A percentile compares a stretch with the other conserved stretches of the same genome.
These are phyloP conservation scores for Lasioglossum calceatum DNA, from an alignment of 2,888 invertebrate species.

Conservation along the genomic window DNA sequence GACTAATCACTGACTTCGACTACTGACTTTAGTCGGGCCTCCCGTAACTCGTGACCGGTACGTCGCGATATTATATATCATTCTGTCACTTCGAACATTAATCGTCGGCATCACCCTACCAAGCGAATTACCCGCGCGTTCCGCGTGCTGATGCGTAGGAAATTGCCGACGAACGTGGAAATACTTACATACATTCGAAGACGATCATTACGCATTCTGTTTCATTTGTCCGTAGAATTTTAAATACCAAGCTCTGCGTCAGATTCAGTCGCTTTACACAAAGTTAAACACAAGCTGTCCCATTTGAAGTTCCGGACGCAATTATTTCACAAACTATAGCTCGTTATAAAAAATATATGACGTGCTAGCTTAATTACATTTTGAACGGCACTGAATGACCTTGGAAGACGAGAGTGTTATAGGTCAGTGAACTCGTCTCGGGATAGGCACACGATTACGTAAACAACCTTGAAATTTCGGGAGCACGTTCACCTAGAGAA, in stretches of 20 bases:
- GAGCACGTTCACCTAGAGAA: no score
- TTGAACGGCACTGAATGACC: not conserved
- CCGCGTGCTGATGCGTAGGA: not conserved
- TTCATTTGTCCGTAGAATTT: not conserved
- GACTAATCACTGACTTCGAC: slow-evolving; percentile 64
- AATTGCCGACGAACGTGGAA: not conserved
- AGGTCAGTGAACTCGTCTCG: not conserved
- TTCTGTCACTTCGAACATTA: slow-evolving; percentile 36
- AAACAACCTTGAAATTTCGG: no score
- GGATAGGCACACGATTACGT: no score
- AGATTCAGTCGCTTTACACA: not conserved
- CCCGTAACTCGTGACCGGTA: slow-evolving; percentile 42
- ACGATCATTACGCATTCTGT: not conserved
- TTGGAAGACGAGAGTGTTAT: not conserved
- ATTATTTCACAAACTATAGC: not conserved
- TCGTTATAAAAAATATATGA: no score
- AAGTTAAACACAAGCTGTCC: not conserved
- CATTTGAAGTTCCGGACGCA: not conserved
- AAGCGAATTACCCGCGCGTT: not conserved
- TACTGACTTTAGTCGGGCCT: slow-evolving; percentile 53
- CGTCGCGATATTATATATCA: slow-evolving; percentile 38
- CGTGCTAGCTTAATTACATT: no score
- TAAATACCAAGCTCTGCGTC: not conserved
- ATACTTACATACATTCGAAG: not conserved
- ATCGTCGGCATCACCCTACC: slow-evolving; percentile 11